Base-by-base conservation (phyloP, 1,140 invertebrate genomes). In the Aphaenogaster ashmeadi region DNA sequence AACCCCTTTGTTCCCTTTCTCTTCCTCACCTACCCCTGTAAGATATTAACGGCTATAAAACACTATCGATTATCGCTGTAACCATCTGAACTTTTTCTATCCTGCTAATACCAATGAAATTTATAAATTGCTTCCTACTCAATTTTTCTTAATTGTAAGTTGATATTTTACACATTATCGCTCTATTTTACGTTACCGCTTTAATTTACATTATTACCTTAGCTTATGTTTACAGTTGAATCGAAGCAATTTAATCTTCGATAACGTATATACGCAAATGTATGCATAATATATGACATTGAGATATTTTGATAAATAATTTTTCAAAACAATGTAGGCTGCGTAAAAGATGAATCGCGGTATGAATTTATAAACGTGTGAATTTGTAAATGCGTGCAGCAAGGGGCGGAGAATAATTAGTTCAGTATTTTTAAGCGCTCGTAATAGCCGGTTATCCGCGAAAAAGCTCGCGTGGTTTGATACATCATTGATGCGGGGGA, bases 21-120 rank as follows among this genome's bases (percentile, higher is more conserved):
- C 27, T 47, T n/a, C 11, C 18, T n/a, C 41, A 9, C 1, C 27
- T 21, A 56, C n/a, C 5, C n/a, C 0, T 7, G 2, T 71, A 56
- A 58, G 11, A 33, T 71, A 71, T 81, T 71, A 71, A 71, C 44
- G 38, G 4, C n/a, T 13, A 54, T 71, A 81, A 81, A 81, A 56
- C 50, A 47, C 9, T 47, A 81, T 81, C 21, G 64, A 71, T 81
- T 69, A 69, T 69, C 36, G 47, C 5, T 56, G 18, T 18, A 81
- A 44, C 5, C 52, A 71, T 71, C 4, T 4, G 33, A 84, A n/a
- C 7, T 83, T 74, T 60, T 74, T 60, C 11, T 41, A 44, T 6
- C 47, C 4, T 13, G 4, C 27, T 58, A 71, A 38, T 44, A 69
- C 0, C 36, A 80, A 33, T 72, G 18, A 83, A 58, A 83, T 13